phyloP scores from a whole-genome alignment of 2,888 invertebrate genomes.

The Microplitis manilae region DNA sequence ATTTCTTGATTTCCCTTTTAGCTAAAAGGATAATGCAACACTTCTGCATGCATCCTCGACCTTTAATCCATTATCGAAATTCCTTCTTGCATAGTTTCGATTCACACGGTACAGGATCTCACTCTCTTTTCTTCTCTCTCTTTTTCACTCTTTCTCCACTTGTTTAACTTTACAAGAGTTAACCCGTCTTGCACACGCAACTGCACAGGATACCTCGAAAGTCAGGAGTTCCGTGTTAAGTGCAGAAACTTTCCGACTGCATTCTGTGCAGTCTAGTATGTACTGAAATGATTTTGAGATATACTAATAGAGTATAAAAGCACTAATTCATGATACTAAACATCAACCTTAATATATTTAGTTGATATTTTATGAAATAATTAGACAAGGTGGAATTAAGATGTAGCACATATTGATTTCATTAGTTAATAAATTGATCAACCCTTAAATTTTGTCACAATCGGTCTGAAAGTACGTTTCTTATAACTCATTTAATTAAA shows the following conservation, averaged over 20 bases:
- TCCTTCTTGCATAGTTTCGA: conserved; percentile 36
- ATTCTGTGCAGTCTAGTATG: conserved; percentile 52
- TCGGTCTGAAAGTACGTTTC: too few species aligned
- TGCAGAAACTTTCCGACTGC: conserved; percentile 61
- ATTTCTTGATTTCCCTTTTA: conserved; percentile 19
- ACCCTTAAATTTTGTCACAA: too few species aligned
- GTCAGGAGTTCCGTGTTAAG: conserved; percentile 55
- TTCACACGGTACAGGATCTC: conserved; percentile 26
- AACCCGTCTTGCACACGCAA: conserved; percentile 38
- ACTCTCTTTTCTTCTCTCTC: conserved; percentile 18
- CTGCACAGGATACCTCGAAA: conserved; percentile 33
- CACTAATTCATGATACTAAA: conserved; percentile 22
- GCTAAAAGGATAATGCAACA: conserved; percentile 22
- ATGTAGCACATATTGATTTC: too few species aligned
- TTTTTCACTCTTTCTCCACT: conserved; percentile 12
- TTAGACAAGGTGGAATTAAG: too few species aligned
- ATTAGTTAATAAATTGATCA: too few species aligned
- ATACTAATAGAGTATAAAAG: conserved; percentile 61
- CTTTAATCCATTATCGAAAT: conserved; percentile 32
- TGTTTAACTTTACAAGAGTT: conserved; percentile 27
- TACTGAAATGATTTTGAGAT: conserved; percentile 48
- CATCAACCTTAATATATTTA: too few species aligned
- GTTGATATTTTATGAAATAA: too few species aligned
- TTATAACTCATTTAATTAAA: too few species aligned
- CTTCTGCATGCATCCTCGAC: conserved; percentile 17